Evolutionary conservation across 2,888 invertebrate species (phyloP).

Genomic region (Eupithecia subumbrata): DNA sequence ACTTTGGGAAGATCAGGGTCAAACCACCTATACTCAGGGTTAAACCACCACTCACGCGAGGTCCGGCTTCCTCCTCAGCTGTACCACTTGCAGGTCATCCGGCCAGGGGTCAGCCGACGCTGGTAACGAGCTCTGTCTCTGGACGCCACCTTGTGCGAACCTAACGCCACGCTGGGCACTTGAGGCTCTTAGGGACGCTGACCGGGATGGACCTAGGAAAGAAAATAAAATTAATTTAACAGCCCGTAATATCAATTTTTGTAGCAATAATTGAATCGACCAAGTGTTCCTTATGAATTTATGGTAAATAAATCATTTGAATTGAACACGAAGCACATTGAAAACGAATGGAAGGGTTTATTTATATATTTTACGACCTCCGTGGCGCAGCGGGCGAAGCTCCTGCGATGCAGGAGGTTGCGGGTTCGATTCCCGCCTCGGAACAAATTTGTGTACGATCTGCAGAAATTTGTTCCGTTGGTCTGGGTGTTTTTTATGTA

Average conservation of each 20-base stretch:
- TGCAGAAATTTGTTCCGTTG: too few relatives aligned
- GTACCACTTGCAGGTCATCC: slow-evolving; percentile 73
- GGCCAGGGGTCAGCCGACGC: slow-evolving; percentile 88
- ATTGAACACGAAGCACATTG: neutral
- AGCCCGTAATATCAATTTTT: neutral
- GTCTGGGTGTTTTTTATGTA: too few relatives aligned
- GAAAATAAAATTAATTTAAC: neutral
- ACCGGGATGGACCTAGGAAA: slow-evolving; percentile 86
- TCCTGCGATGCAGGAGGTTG: too few relatives aligned
- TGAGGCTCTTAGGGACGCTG: slow-evolving; percentile 80
- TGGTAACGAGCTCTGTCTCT: slow-evolving; percentile 90
- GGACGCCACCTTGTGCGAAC: slow-evolving; percentile 54
- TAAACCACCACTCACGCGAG: slow-evolving; percentile 44
- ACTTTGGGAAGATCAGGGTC: neutral
- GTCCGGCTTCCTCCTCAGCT: slow-evolving; percentile 56
- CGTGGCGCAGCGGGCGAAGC: too few relatives aligned
- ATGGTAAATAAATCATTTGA: too few relatives aligned
- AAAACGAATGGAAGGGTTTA: neutral
- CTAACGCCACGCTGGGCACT: slow-evolving; percentile 34
- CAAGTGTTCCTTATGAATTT: too few relatives aligned
- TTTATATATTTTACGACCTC: too few relatives aligned
- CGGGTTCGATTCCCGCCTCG: too few relatives aligned
- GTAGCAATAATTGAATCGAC: too few relatives aligned
- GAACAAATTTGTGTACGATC: too few relatives aligned
- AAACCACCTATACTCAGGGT: neutral